phyloP scores from a whole-genome alignment of 2,113 vertebrate species.

The Sturnus vulgaris region DNA sequence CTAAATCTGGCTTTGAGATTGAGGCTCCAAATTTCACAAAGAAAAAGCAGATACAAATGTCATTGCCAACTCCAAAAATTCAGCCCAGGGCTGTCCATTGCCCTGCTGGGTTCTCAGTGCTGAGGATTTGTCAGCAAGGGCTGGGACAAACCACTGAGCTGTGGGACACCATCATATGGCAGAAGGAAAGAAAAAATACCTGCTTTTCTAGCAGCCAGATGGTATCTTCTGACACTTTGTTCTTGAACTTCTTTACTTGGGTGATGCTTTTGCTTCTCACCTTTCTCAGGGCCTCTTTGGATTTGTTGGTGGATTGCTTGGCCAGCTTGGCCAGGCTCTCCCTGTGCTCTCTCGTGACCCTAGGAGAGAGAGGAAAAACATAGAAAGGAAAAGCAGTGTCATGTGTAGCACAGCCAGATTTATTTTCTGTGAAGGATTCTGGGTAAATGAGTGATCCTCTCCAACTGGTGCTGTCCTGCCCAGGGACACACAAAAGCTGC shows the following conservation, averaged over 20 bases:
- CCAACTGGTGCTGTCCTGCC: background rate
- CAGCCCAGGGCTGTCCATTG: background rate
- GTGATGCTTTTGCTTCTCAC: conserved; percentile 79
- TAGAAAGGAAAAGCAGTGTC: background rate
- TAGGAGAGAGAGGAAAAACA: conserved; percentile 13
- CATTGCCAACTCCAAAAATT: background rate
- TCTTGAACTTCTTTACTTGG: conserved; percentile 85
- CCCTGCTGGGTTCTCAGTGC: background rate
- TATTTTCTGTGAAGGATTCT: background rate
- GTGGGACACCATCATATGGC: background rate
- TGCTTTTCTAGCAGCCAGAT: conserved; percentile 90
- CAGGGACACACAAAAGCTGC: background rate
- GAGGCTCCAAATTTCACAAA: background rate
- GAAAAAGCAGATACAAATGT: background rate
- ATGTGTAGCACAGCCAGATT: background rate
- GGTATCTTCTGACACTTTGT: conserved; percentile 86
- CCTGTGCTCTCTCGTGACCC: conserved; percentile 91
- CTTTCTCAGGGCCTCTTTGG: conserved; percentile 88
- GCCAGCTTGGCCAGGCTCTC: conserved; percentile 88
- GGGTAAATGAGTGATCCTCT: background rate
- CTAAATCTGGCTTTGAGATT: background rate
- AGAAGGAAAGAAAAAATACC: conserved; percentile 66
- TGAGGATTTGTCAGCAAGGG: background rate
- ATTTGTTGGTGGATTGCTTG: conserved; percentile 90
- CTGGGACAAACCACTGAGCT: background rate